A percentile compares a stretch with the other conserved stretches of the same genome.
Conservation (phyloP, 2,797 vertebrate genomes). For the Melopsittacus undulatus region DNA sequence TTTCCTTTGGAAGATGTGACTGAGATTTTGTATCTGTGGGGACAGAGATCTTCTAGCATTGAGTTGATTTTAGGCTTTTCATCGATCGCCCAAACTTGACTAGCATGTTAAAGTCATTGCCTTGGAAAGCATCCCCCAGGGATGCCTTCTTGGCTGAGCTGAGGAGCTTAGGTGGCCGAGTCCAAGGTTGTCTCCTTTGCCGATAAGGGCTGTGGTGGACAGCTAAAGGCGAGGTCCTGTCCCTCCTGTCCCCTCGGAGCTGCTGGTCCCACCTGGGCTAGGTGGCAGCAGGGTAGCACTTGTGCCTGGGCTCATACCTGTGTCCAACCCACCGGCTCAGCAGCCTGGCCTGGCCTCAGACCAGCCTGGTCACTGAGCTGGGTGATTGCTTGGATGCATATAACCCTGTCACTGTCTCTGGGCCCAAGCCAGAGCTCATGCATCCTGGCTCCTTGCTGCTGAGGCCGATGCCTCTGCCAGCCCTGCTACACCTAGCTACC, state of each 20-base stretch:
- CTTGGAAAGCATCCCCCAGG: background rate
- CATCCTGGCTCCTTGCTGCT: background rate
- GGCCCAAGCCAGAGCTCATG: fast-evolving
- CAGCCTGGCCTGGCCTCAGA: background rate
- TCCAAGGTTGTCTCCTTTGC: background rate
- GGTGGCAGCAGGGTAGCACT: background rate
- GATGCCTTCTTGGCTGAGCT: fast-evolving
- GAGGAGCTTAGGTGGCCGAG: background rate
- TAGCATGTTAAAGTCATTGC: background rate
- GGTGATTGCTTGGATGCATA: fast-evolving
- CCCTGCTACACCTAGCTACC: background rate
- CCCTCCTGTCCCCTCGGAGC: background rate
- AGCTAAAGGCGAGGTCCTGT: background rate
- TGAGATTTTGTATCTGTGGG: background rate
- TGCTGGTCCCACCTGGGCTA: background rate
- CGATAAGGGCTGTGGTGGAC: background rate
- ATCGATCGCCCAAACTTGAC: background rate
- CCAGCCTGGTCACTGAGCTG: background rate
- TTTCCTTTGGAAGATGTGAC: conserved; percentile 53
- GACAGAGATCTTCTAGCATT: background rate
- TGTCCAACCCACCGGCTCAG: fast-evolving
- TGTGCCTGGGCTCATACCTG: background rate
- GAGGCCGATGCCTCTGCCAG: background rate
- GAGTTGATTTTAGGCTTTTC: background rate
- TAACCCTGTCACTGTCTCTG: fast-evolving